Evolutionary conservation across 2,888 invertebrate species (phyloP).

Genomic region (Drosophila villosipedis): DNA sequence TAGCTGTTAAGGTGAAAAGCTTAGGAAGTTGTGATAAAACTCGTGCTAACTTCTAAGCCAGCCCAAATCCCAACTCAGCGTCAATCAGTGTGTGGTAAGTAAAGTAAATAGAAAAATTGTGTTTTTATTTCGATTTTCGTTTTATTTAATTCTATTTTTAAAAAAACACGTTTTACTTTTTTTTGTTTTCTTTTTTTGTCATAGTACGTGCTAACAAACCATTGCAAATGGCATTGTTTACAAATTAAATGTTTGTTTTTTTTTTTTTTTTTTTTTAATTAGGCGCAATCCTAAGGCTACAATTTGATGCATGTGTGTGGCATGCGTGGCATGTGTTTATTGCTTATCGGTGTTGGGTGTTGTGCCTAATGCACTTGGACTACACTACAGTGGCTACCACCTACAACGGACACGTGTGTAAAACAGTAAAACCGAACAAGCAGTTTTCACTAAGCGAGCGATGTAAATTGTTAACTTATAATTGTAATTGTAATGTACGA

Average conservation of each 20-base stretch:
- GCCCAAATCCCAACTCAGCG: background rate
- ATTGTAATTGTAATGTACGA: slow-evolving; percentile 9
- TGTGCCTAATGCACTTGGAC: slow-evolving; percentile 6
- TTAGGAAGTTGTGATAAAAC: background rate
- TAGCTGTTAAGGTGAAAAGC: background rate
- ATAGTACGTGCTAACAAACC: slow-evolving; percentile 43
- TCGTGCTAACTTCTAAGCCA: background rate
- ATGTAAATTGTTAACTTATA: slow-evolving; percentile 7
- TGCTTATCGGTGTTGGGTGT: slow-evolving; percentile 24
- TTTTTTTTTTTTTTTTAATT: slow-evolving; percentile 23
- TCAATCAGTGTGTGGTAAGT: background rate
- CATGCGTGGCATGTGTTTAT: slow-evolving; percentile 27
- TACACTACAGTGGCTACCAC: slow-evolving; percentile 25
- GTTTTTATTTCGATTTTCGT: slow-evolving; percentile 17
- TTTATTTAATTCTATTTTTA: slow-evolving; percentile 15
- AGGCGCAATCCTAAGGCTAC: slow-evolving; percentile 70
- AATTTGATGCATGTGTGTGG: slow-evolving; percentile 44
- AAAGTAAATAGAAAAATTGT: background rate
- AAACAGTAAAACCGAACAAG: slow-evolving; percentile 30
- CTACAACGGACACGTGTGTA: slow-evolving; percentile 28
- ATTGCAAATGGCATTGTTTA: slow-evolving; percentile 7
- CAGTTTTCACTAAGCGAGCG: slow-evolving; percentile 18
- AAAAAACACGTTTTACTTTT: slow-evolving; percentile 58
- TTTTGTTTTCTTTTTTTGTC: slow-evolving; percentile 12
- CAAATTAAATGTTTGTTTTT: slow-evolving; percentile 21